Conservation (phyloP, 37 sponge, comb jelly and placozoan genomes). For the Aplysina aerophoba region DNA sequence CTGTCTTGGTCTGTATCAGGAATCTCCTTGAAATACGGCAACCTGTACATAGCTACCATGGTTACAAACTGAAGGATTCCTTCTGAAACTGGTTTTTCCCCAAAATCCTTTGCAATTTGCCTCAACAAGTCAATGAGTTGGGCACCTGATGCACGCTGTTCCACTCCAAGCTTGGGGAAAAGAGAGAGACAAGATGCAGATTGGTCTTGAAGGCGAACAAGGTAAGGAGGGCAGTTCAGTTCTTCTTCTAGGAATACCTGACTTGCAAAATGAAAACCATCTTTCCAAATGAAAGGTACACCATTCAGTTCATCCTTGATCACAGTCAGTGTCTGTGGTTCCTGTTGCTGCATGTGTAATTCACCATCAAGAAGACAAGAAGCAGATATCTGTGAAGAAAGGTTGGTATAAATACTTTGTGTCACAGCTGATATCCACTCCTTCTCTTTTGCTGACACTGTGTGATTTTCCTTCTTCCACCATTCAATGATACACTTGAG, state of each 20-base stretch:
- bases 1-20: background rate
- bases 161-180: slow-evolving; percentile 42
- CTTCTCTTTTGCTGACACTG: too few relatives aligned
- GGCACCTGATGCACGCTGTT: background rate
- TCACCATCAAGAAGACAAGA: too few relatives aligned
- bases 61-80: background rate
- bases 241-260: slow-evolving; percentile 27
- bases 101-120: slow-evolving; percentile 1
- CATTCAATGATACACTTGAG: too few relatives aligned
- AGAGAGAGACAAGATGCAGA: background rate
- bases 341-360: too few relatives aligned
- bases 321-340: background rate
- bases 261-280: slow-evolving; percentile 12
- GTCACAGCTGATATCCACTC: too few relatives aligned
- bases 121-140: background rate
- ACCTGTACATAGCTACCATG: background rate
- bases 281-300: slow-evolving; percentile 69
- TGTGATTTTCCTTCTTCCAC: too few relatives aligned
- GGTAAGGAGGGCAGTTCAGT: slow-evolving; percentile 34
- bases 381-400: too few relatives aligned
- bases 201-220: slow-evolving; percentile 10
- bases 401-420: too few relatives aligned
- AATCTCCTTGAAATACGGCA: background rate
- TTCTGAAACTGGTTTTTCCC: background rate
- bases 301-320: background rate